Percentiles rank a stretch among this genome's conserved stretches.
Evolutionary conservation across 1,140 invertebrate species (phyloP).

Genomic region (Chymomyza costata): DNA sequence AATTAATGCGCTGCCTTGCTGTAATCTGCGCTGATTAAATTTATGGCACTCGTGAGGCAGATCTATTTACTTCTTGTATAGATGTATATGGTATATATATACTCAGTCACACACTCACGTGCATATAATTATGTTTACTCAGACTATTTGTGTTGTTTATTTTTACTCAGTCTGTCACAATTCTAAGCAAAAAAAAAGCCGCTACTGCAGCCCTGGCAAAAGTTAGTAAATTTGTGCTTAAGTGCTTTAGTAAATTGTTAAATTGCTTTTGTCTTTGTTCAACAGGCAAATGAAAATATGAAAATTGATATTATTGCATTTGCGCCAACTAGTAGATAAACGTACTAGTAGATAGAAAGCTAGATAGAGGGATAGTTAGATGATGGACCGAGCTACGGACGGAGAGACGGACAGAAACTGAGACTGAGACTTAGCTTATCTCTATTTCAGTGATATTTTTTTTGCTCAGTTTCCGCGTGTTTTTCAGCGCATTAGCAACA

Average conservation of each 20-base stretch:
- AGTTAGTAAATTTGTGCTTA: slow-evolving; percentile 54
- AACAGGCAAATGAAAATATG: slow-evolving; percentile 57
- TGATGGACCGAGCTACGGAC: no score
- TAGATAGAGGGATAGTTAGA: slow-evolving; percentile 13
- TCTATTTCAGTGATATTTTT: slow-evolving; percentile 40
- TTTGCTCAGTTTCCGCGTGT: slow-evolving; percentile 27
- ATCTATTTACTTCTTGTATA: slow-evolving; percentile 18
- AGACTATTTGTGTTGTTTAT: slow-evolving; percentile 20
- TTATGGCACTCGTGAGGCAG: slow-evolving; percentile 40
- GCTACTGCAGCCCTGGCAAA: background rate
- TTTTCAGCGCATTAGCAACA: slow-evolving; percentile 3
- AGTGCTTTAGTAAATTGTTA: slow-evolving; percentile 70
- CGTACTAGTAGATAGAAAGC: no score
- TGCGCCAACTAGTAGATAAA: slow-evolving; percentile 51
- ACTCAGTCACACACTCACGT: no score
- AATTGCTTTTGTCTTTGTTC: slow-evolving; percentile 69
- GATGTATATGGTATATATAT: slow-evolving; percentile 12
- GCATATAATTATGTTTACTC: slow-evolving; percentile 66
- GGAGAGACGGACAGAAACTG: no score
- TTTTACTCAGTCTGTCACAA: no score
- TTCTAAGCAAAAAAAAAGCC: slow-evolving; percentile 8
- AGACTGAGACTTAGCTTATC: slow-evolving; percentile 37
- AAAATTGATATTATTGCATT: slow-evolving; percentile 70
- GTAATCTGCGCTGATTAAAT: slow-evolving; percentile 54
- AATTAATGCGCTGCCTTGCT: no score